Base-by-base conservation (phyloP, 2,888 invertebrate species). In the Drosophila eohydei region DNA sequence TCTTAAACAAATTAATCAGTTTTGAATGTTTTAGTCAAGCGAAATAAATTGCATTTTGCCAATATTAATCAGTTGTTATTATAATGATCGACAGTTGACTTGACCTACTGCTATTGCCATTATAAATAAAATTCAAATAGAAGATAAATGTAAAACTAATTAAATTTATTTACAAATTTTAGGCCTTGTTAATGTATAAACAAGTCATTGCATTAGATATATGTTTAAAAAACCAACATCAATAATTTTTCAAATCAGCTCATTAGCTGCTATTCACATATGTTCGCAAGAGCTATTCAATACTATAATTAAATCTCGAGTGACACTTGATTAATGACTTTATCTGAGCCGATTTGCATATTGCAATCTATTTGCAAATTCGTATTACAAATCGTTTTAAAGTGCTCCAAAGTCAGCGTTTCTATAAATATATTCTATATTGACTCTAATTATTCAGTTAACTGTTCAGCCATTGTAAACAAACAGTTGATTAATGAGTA, bases 261-360 rank as follows among this genome's bases (percentile, higher is more conserved):
- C 56, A 70, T 79, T 72, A 75, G 50, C 43, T 60, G 58, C 46
- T 28, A 34, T 63, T 52, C 56, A 28, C 11, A 36, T 41, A 21
- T 40, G 44, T 51, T 64, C 48, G 38, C 54, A 38, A 26, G 62
- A 48, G 60, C 41, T 40, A 43, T 74, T 61, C 54, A 79, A 56
- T 46, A 58, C 44, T 57, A 57, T 71, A 74, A 79, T 74, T 71
- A 74, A 48, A 58, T 12, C 14, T 8, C 32, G 66, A 63, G 32
- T 74, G 77, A 71, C 80, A 64, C 26, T 67, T 77, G 75, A 79
- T 78, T 75, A 78, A 78, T 78, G 61, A 62, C 59, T 52, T 46
- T 62, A 71, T 74, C 75, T 55, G 34, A 9, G 40, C 38, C 26
- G 50, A 79, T 78, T 78, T 75, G 57, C 78, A 78, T 75, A 67